Evolutionary conservation across 2,113 vertebrate species (phyloP).

Genomic region (Ceyx melanurus): DNA sequence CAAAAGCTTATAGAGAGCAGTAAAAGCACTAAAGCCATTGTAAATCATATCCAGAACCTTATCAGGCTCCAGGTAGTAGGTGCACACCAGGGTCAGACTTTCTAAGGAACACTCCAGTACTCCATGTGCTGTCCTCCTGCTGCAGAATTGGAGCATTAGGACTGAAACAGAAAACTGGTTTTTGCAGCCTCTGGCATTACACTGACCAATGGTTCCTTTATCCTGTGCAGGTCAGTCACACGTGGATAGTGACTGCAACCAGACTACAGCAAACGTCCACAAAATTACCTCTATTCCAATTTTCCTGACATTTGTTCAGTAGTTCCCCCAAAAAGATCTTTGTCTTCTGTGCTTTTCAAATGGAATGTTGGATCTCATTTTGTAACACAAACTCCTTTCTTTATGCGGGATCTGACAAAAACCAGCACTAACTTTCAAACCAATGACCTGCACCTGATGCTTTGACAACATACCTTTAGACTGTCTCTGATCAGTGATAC

Average conservation of each 20-base stretch:
- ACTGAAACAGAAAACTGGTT: not conserved
- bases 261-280: not conserved
- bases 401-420: not conserved
- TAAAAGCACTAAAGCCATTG: not conserved
- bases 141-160: not conserved
- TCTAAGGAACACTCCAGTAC: not conserved
- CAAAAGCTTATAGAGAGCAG: not conserved
- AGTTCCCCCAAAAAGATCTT: not conserved
- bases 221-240: not conserved
- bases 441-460: rapidly evolving
- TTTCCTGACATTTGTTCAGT: not conserved
- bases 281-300: not conserved
- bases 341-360: not conserved
- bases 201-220: not conserved
- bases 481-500: not conserved
- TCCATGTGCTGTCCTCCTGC: not conserved
- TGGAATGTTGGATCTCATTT: not conserved
- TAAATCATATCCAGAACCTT: not conserved
- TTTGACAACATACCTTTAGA: not conserved
- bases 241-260: not conserved
- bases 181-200: not conserved
- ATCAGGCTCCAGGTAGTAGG: not conserved
- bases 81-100: not conserved
- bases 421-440: not conserved
- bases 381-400: not conserved